Evolutionary conservation across 1,140 invertebrate genomes (phyloP).

Genomic region (Antheraea pernyi): DNA sequence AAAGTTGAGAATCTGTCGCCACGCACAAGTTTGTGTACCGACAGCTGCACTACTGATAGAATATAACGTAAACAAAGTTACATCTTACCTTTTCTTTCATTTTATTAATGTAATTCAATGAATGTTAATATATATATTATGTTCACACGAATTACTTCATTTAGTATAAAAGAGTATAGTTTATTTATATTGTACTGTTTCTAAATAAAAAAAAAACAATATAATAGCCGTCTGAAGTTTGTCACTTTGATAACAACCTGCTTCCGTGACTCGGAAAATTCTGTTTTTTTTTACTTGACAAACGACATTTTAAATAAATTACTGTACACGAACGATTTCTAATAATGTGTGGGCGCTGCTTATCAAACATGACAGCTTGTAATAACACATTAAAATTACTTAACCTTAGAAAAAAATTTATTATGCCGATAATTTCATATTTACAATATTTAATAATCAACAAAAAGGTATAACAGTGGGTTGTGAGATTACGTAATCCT

Average conservation of each 20-base stretch:
- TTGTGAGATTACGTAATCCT: no score
- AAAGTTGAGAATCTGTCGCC: no score
- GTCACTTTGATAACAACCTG: conserved; percentile 43
- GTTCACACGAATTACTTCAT: not conserved
- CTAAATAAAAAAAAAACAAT: not conserved
- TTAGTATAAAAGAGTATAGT: not conserved
- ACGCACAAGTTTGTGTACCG: no score
- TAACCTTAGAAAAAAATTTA: no score
- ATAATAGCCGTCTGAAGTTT: not conserved
- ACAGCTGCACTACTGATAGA: no score
- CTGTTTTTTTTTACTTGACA: conserved; percentile 29
- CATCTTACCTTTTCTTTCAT: not conserved
- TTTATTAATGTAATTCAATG: not conserved
- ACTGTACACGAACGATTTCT: conserved; percentile 20
- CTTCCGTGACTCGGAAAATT: conserved; percentile 38
- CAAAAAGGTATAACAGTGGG: no score
- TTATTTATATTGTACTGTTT: not conserved
- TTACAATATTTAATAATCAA: no score
- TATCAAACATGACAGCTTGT: no score
- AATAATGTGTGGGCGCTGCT: not conserved
- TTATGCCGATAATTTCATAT: no score
- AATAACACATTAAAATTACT: no score
- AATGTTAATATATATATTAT: not conserved
- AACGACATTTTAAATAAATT: conserved; percentile 32
- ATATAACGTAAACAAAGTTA: not conserved